phyloP scores from a whole-genome alignment of 92 coral and sea anemone species.

The Muricea muricata region DNA sequence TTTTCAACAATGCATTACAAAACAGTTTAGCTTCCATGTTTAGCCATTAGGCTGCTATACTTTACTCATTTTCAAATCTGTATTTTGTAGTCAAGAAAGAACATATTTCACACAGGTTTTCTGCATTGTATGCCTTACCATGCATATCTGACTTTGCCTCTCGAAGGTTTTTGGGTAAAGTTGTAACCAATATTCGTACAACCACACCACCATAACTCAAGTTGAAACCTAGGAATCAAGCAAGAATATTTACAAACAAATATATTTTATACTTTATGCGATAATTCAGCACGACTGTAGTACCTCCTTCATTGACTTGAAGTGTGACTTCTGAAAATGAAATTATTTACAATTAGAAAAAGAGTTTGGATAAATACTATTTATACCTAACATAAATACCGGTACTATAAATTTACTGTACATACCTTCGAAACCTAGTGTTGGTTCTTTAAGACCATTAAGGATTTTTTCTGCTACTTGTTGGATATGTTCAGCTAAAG shows the following conservation, averaged over 20 bases:
- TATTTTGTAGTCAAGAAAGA: not conserved
- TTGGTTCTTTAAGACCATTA: slow-evolving; percentile 80
- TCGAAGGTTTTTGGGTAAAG: slow-evolving; percentile 92
- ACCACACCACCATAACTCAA: slow-evolving; percentile 87
- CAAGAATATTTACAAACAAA: not conserved
- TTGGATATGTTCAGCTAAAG: slow-evolving; percentile 73
- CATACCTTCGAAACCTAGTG: slow-evolving; percentile 43
- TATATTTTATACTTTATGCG: no score
- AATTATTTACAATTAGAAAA: no score
- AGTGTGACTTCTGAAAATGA: slow-evolving; percentile 77
- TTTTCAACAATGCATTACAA: not conserved
- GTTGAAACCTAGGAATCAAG: slow-evolving; percentile 74
- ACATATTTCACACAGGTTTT: no score
- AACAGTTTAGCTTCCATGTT: no score
- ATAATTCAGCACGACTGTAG: no score
- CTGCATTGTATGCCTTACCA: no score
- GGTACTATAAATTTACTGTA: no score
- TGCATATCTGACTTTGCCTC: slow-evolving; percentile 91
- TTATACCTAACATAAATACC: no score
- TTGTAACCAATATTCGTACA: slow-evolving; percentile 93
- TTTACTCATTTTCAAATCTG: not conserved
- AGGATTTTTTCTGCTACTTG: slow-evolving; percentile 89
- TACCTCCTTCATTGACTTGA: slow-evolving; percentile 99
- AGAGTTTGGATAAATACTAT: no score
- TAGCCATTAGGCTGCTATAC: not conserved